Percentiles rank a stretch among this genome's conserved stretches.
phyloP scores from a whole-genome alignment of 2,113 vertebrate species.

The Donacobius atricapilla region DNA sequence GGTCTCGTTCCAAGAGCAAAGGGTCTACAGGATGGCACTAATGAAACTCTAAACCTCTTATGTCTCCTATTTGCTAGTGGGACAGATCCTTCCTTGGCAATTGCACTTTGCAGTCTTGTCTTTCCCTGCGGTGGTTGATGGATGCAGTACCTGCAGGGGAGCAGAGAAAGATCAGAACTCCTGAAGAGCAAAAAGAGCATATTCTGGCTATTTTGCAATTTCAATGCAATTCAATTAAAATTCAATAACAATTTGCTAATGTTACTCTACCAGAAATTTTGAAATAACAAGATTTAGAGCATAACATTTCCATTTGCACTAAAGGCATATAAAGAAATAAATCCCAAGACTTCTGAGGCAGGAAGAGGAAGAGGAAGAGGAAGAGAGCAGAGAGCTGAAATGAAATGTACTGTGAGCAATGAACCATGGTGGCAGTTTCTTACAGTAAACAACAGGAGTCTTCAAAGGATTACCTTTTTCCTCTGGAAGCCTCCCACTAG shows the following conservation, averaged over 20 bases:
- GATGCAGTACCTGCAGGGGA: neutral
- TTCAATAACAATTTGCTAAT: neutral
- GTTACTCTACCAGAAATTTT: neutral
- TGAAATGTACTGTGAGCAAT: neutral
- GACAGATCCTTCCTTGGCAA: neutral
- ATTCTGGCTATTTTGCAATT: neutral
- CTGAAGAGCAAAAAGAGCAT: neutral
- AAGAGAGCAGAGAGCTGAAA: neutral
- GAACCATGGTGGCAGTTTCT: neutral
- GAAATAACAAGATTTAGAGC: neutral
- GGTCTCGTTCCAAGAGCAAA: neutral
- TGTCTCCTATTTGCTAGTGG: neutral
- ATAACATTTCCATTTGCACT: neutral
- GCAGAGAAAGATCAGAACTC: neutral
- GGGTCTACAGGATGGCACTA: neutral
- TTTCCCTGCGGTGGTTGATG: neutral
- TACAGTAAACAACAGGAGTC: conserved; percentile 1
- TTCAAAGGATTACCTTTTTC: conserved; percentile 26
- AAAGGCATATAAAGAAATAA: neutral
- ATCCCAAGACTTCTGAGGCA: neutral
- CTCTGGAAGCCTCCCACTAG: neutral
- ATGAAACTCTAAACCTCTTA: neutral
- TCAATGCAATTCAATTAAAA: neutral
- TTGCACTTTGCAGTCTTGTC: neutral
- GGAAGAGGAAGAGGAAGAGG: conserved; percentile 2